phyloP scores from a whole-genome alignment of 2,113 vertebrate species.

The Anolis carolinensis region DNA sequence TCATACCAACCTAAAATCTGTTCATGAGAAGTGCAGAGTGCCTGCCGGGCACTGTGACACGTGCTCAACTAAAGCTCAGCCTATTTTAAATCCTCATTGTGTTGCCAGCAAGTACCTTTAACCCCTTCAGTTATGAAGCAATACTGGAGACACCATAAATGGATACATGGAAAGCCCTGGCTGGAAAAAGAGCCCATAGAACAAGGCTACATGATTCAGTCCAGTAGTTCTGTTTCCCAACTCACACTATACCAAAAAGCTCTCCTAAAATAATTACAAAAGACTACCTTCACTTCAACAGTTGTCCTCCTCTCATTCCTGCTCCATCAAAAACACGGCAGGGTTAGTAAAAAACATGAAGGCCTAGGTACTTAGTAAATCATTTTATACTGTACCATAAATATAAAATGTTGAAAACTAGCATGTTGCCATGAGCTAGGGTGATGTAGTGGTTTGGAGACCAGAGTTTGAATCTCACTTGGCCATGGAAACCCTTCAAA shows the following conservation, averaged over 20 bases:
- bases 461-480: too few relatives aligned
- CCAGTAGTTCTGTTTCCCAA: slow-evolving; percentile 59
- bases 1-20: not conserved
- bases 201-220: slow-evolving; percentile 62
- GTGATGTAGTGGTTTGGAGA: too few relatives aligned
- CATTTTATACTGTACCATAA: slow-evolving; percentile 57
- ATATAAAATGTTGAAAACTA: slow-evolving; percentile 67
- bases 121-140: slow-evolving; percentile 63
- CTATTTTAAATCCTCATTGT: slow-evolving; percentile 37
- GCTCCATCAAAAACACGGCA: slow-evolving; percentile 42
- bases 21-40: not conserved
- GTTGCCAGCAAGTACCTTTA: slow-evolving; percentile 51
- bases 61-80: slow-evolving; percentile 10
- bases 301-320: slow-evolving; percentile 44
- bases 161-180: slow-evolving; percentile 64
- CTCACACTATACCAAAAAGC: slow-evolving; percentile 55
- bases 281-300: too few relatives aligned
- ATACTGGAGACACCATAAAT: slow-evolving; percentile 22
- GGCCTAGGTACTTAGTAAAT: slow-evolving; percentile 54
- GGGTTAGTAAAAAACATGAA: slow-evolving; percentile 48
- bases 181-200: slow-evolving; percentile 61
- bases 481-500: too few relatives aligned
- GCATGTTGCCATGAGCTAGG: slow-evolving; percentile 15
- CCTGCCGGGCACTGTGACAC: not conserved
- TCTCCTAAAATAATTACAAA: slow-evolving; percentile 59